A percentile compares a stretch with the other conserved stretches of the same genome.
phyloP scores from a whole-genome alignment of 2,797 vertebrate species.

The Calcarius lapponicus region DNA sequence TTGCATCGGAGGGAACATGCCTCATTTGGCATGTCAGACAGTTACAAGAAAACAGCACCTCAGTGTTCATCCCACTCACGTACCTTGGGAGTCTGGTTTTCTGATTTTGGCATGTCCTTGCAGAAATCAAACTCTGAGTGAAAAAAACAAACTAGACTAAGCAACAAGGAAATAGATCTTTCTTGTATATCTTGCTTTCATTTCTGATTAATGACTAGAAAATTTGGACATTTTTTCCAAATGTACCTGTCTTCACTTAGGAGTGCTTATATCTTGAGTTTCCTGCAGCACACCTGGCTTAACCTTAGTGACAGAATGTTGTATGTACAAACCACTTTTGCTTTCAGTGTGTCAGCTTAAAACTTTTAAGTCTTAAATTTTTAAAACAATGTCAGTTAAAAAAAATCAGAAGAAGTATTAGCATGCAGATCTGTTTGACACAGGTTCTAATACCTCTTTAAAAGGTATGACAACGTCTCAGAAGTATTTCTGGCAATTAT shows the following conservation, averaged over 20 bases:
- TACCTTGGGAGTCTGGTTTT: background rate
- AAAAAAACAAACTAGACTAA: background rate
- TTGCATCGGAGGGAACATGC: background rate
- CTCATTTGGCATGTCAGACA: background rate
- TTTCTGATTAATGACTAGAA: background rate
- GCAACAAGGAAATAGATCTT: background rate
- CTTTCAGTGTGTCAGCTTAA: background rate
- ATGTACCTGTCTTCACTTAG: background rate
- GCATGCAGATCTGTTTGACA: background rate
- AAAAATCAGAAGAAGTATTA: background rate
- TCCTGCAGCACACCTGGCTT: background rate
- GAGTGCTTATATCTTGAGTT: background rate
- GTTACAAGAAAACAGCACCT: background rate
- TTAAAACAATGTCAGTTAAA: background rate
- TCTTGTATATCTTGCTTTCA: background rate
- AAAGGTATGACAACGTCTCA: background rate
- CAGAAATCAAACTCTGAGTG: background rate
- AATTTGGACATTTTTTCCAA: background rate
- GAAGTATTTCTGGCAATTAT: background rate
- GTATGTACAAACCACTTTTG: background rate
- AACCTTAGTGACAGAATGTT: background rate
- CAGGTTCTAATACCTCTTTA: background rate
- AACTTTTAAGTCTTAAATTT: background rate
- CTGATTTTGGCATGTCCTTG: background rate
- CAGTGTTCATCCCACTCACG: accelerated